Evolutionary conservation across 2,113 vertebrate species (phyloP).

Genomic region (Heterotilapia buettikoferi): DNA sequence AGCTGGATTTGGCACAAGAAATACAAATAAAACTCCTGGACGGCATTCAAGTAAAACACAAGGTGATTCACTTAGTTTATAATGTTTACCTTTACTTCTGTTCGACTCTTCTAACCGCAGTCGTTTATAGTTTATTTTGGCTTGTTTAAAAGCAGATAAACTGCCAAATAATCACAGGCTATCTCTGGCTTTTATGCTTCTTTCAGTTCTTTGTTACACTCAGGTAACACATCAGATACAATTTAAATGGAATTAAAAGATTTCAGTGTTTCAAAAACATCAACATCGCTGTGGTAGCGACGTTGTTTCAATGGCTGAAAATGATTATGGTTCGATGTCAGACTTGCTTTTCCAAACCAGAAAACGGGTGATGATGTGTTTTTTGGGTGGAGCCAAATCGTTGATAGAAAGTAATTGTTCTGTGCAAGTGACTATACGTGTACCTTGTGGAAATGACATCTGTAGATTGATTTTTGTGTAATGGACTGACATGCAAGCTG

Average conservation of each 20-base stretch:
- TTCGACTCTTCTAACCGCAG: neutral
- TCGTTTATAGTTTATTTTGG: neutral
- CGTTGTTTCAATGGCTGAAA: neutral
- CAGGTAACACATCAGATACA: neutral
- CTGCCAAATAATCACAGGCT: neutral
- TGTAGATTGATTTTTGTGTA: neutral
- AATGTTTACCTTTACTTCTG: neutral
- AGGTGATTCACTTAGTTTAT: neutral
- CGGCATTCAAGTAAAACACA: neutral
- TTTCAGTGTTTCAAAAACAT: neutral
- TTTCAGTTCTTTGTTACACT: neutral
- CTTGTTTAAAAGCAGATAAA: neutral
- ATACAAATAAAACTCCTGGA: neutral
- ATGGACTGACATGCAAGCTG: neutral
- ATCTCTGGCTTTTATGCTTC: neutral
- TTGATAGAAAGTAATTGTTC: neutral
- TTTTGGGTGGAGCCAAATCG: neutral
- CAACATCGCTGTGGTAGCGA: neutral
- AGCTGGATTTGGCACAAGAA: neutral
- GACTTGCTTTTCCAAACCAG: neutral
- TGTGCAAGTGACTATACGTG: neutral
- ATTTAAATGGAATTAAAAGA: neutral
- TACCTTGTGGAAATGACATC: neutral
- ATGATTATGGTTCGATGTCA: neutral
- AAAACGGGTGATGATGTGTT: neutral